Conservation (phyloP, 2,113 vertebrate species). For the Albula glossodonta region DNA sequence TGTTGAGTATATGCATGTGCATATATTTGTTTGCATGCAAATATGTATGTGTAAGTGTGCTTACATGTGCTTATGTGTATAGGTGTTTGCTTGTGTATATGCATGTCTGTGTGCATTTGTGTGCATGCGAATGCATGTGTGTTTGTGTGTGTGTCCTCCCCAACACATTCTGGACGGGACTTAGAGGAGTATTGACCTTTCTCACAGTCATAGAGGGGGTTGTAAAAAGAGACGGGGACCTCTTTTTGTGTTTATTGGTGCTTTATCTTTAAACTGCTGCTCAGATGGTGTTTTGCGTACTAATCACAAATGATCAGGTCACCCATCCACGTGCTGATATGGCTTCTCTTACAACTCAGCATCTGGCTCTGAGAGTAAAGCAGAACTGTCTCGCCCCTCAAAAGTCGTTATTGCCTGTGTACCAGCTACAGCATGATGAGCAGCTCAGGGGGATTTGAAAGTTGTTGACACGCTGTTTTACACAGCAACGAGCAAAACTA, state of each 20-base stretch:
- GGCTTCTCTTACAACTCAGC: not conserved
- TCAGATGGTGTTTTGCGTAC: not conserved
- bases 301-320: not conserved
- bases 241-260: not conserved
- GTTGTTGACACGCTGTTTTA: slow-evolving; percentile 3
- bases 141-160: slow-evolving; percentile 32
- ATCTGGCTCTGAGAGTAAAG: not conserved
- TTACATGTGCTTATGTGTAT: too few relatives aligned
- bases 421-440: not conserved
- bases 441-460: not conserved
- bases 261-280: not conserved
- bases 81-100: not conserved
- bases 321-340: not conserved
- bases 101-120: slow-evolving; percentile 19
- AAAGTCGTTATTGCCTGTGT: not conserved
- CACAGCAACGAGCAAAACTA: not conserved
- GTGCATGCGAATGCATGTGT: too few relatives aligned
- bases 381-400: not conserved
- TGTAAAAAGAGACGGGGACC: not conserved
- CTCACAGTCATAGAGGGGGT: not conserved
- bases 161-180: not conserved
- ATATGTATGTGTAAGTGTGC: too few relatives aligned
- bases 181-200: not conserved
- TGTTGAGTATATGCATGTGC: too few relatives aligned
- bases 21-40: too few relatives aligned